Evolutionary conservation across 2,113 vertebrate species (phyloP), one percentile per base, ranked within the genome.

Genomic region (Tenebrosternarchus preto): DNA sequence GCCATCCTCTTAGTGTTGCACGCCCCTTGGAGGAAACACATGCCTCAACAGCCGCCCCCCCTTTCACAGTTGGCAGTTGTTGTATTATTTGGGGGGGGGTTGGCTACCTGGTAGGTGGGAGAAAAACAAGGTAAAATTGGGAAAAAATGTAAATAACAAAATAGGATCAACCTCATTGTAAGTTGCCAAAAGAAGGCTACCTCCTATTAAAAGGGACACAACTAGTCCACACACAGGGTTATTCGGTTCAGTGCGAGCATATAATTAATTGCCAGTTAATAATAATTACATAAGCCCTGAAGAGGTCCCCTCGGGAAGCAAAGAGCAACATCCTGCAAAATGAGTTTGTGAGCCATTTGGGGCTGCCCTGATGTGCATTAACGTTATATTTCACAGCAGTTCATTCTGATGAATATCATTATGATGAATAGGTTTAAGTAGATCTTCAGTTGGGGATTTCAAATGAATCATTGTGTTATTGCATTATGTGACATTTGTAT

Each of bases 201-300:
- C 84, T 80, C 79, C 88, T 86, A 89, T 77, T 87, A 86, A 87
- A 82, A 86, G 73, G 85, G 57, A n/a, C 50, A 74, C 80, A 60
- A 76, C 76, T 43, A 55, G 80, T 79, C 73, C 17, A 24, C 76
- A 78, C 46, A 70, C 53, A 55, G 85, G 88, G 88, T 89, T 86
- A 91, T 85, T 87, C 80, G 24, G 88, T 91, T 88, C 90, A 91
- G 75, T 87, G 80, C 84, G 27, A 60, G 80, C 71, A 77, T 84
- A 82, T 88, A 88, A 87, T 88, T 88, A 89, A 91, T 89, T 90
- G 82, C 84, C 86, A 86, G 84, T 85, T 88, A 76, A 85, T 86
- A 87, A 88, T 86, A 88, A 89, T 88, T 86, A 84, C 86, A 88
- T 85, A 80, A 81, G 76, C 16, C 61, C 29, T 71, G 81, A 85